Base-by-base conservation (phyloP, 2,797 vertebrate genomes). In the Micropoecilia bifurca region DNA sequence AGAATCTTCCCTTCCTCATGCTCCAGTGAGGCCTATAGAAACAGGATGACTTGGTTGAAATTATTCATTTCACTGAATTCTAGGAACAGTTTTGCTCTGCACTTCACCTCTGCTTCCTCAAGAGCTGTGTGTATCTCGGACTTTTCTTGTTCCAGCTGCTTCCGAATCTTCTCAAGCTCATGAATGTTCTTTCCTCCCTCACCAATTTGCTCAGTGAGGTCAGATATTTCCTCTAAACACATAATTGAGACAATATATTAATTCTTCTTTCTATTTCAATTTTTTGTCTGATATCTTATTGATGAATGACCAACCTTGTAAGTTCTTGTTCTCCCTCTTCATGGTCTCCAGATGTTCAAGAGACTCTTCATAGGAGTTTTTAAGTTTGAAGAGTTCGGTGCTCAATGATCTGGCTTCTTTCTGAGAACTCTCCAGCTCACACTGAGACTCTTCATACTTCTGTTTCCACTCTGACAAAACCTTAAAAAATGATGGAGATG, bases 1-100 rank as follows among this genome's bases (percentile, higher is more conserved):
- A 97, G 89, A 84, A 97, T 97, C 90, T 97, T 97, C 1, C 97
- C 97, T 53, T 97, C 97, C 46, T 97, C 97, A 0, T 97, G 97
- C 78, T 98, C 97, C 81, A 96, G 48, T 1, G 95, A 87, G 18
- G 91, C 94, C 95, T 92, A 8, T 36, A 63, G 33, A 0, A 14
- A n/a, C 3, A 25, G 13, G 47, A 39, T 16, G 36, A 55, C 0
- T 25, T 39, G 10, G 3, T 22, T 45, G 5, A 36, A 63, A 47
- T 36, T 16, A 4, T 1, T 30, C 0, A 30, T 9, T 9, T 36
- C 4, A 36, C 6, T 2, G 4, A 6, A 25, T 33, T 25, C 45
- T 18, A 16, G n/a, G 18, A 71, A 68, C 0, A 1, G 30, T 18
- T 74, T 41, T 41, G 66, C 7, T 73, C 81, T 78, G 36, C 85